Base-by-base conservation (phyloP, 2,797 vertebrate genomes). In the Anguilla megastoma region DNA sequence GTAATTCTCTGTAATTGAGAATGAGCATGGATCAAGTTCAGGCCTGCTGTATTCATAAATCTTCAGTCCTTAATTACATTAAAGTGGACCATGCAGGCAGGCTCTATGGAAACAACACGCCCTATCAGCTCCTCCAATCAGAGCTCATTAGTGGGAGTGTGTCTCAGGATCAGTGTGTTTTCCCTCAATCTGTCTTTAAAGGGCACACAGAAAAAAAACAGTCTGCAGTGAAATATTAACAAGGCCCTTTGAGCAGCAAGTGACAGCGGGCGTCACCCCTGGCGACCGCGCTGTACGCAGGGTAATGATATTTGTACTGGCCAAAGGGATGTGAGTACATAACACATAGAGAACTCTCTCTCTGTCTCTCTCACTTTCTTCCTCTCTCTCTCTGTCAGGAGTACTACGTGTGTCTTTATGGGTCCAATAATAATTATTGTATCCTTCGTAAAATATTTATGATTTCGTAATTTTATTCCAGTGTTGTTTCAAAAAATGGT, bases 1-100 rank as follows among this genome's bases (percentile, higher is more conserved):
- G 92, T 95, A 96, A 97, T 97, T 97, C 89, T 95, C 90, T 92
- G 92, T 95, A 96, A 97, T 97, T 97, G 96, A 97, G 96, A 97
- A 97, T 96, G 96, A 97, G 96, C 97, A 97, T 95, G 97, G 97
- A 98, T 98, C 97, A 97, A 97, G 97, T 98, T 98, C 96, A 97
- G 97, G 96, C 95, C 96, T 94, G 95, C 96, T 95, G 93, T 95
- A 97, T 95, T 97, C 98, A 97, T 98, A 97, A 98, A 98, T 98
- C 98, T 98, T 96, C 95, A 94, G 91, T 92, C 94, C 95, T 90
- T 99, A 99, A 99, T 99, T 98, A 97, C 96, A 97, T 99, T 99
- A 99, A 96, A 96, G 95, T 95, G 96, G 96, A 96, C 97, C 96
- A 96, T 97, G 97, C 96, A 95, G 95, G 95, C 95, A 52, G 89